Base-by-base conservation (phyloP, 2,113 vertebrate genomes). In the Microcebus tavaratra region DNA sequence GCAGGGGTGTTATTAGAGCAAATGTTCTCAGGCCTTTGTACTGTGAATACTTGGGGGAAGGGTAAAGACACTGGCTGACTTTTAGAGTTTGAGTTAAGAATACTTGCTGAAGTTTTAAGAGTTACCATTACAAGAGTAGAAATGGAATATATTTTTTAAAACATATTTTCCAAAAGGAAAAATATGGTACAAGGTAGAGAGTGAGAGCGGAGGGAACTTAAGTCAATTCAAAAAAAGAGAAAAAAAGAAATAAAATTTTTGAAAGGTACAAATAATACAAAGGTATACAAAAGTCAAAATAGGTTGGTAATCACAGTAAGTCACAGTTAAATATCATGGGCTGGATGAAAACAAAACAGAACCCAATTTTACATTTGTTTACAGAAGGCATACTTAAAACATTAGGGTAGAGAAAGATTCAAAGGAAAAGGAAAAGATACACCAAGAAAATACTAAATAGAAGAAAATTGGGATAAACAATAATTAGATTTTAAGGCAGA, bases 191-290 rank as follows among this genome's bases (percentile, higher is more conserved):
- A 8, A 50, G 53, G 61, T 29, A 18, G 25, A 1, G 21, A 17
- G 20, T 57, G 34, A 57, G 45, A 23, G 20, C 21, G 29, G 48
- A 72, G 48, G 25, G 31, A 9, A 53, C 55, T 79, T 80, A 85
- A 95, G 14, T 72, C 50, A 94, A 5, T 94, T 90, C 85, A 83
- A 57, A 73, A 48, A 29, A 63, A 79, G 36, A 31, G 50, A 68
- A 65, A 45, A 45, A 50, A 72, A 80, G 45, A 96, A 88, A 81
- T 61, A 81, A 68, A 11, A 50, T 14, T 93, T 90, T 84, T 20
- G 12, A 90, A 87, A 76, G 45, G 63, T 61, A 78, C 53, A 90
- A 72, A 50, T 20, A 65, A 12, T n/a, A 88, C 61, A 78, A 81
- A 72, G 36, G 50, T 67, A 80, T 15, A 5, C 45, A 90, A 86